Conservation (phyloP, 2,797 vertebrate species). For the Sebastes vulpes region DNA sequence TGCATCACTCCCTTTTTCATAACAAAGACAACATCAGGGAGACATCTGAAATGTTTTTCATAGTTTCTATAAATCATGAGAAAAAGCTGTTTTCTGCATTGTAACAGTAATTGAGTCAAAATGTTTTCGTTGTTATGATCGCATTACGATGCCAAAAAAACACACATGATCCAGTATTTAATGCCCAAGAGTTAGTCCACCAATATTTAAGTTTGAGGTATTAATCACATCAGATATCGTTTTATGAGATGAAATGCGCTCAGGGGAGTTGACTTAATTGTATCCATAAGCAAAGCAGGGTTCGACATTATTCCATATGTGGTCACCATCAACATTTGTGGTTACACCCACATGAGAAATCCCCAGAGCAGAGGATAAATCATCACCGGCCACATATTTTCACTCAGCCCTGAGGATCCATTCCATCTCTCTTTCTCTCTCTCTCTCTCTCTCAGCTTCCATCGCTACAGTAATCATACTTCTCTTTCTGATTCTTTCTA, state of each 20-base stretch:
- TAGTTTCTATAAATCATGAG: not conserved
- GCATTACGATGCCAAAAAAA: constrained; percentile 15
- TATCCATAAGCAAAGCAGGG: constrained; percentile 35
- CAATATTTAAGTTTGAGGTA: constrained; percentile 13
- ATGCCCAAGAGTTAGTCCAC: not conserved
- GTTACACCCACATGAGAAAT: constrained; percentile 56
- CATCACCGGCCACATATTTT: constrained; percentile 21
- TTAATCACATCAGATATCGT: constrained; percentile 33
- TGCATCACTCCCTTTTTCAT: not conserved
- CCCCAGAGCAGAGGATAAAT: constrained; percentile 28
- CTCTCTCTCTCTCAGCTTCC: not conserved
- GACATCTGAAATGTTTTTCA: not conserved
- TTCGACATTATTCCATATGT: constrained; percentile 55
- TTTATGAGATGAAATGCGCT: constrained; percentile 37
- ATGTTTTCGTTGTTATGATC: constrained; percentile 16
- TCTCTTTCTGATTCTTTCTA: not conserved
- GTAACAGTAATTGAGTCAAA: constrained; percentile 17
- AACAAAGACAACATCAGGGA: not conserved
- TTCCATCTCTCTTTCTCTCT: not conserved
- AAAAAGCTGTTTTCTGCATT: constrained; percentile 18
- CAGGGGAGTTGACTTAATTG: constrained; percentile 46
- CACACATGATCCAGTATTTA: not conserved
- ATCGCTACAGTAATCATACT: not conserved
- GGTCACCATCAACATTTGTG: constrained; percentile 67
- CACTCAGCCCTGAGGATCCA: not conserved